Evolutionary conservation across 2,888 invertebrate genomes (phyloP).

Genomic region (Chrysolina americana): DNA sequence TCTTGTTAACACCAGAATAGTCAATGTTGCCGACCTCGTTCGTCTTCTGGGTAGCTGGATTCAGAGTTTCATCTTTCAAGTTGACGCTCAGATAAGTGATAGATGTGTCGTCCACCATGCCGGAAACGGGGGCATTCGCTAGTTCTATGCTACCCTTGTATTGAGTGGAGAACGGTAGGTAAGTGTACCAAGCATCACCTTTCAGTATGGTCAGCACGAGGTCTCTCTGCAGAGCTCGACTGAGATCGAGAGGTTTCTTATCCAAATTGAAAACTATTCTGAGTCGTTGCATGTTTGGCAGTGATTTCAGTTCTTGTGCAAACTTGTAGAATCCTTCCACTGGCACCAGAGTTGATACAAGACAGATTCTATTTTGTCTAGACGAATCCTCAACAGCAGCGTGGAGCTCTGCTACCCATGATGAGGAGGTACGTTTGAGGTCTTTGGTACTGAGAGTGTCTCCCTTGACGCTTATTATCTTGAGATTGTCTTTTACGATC

Average conservation of each 20-base stretch:
- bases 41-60: constrained; percentile 52
- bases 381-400: constrained; percentile 50
- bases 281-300: constrained; percentile 56
- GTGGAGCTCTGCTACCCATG: constrained; percentile 63
- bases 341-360: constrained; percentile 62
- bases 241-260: constrained; percentile 75
- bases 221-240: constrained; percentile 78
- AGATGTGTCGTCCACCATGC: constrained; percentile 55
- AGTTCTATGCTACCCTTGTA: constrained; percentile 52
- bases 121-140: neutral
- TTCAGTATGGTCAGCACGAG: constrained; percentile 84
- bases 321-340: constrained; percentile 65
- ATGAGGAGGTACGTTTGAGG: constrained; percentile 57
- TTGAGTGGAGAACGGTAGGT: constrained; percentile 59
- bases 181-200: constrained; percentile 67
- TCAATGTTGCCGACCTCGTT: constrained; percentile 66
- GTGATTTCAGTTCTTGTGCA: constrained; percentile 56
- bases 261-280: constrained; percentile 75
- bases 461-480: constrained; percentile 58
- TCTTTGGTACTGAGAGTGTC: constrained; percentile 63
- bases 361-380: constrained; percentile 56
- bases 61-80: constrained; percentile 63
- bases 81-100: constrained; percentile 65
- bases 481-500: constrained; percentile 50
- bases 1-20: constrained; percentile 64